Conservation (phyloP, 2,113 vertebrate species). For the Silurus meridionalis region DNA sequence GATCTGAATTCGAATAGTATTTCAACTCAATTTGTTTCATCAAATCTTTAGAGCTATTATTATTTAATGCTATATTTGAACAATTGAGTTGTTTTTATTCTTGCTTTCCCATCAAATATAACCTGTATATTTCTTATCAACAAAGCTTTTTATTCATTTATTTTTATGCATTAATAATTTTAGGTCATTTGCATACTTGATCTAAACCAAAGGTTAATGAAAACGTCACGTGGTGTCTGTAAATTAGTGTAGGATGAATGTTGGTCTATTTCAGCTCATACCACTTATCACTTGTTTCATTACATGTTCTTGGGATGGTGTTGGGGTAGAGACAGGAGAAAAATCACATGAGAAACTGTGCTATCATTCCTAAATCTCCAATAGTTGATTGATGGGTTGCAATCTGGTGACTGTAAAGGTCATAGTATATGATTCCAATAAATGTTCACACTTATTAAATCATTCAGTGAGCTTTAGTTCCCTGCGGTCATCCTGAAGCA, state of each 20-base stretch:
- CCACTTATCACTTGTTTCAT: background rate
- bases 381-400: background rate
- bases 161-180: background rate
- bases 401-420: background rate
- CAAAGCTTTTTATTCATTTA: background rate
- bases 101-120: background rate
- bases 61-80: background rate
- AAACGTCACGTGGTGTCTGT: background rate
- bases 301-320: background rate
- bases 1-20: background rate
- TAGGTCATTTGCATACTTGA: background rate
- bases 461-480: background rate
- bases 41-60: background rate
- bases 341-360: background rate
- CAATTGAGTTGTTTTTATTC: background rate
- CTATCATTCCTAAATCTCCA: background rate
- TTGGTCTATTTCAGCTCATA: background rate
- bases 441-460: background rate
- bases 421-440: background rate
- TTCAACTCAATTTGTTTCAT: background rate
- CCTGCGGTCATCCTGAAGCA: background rate
- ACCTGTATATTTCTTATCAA: background rate
- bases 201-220: background rate
- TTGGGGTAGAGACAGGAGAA: background rate
- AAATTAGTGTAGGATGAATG: background rate